These are phyloP conservation scores for Ptilodon capucinus DNA, from an alignment of 2,888 invertebrate species.

Conservation along the genomic window DNA sequence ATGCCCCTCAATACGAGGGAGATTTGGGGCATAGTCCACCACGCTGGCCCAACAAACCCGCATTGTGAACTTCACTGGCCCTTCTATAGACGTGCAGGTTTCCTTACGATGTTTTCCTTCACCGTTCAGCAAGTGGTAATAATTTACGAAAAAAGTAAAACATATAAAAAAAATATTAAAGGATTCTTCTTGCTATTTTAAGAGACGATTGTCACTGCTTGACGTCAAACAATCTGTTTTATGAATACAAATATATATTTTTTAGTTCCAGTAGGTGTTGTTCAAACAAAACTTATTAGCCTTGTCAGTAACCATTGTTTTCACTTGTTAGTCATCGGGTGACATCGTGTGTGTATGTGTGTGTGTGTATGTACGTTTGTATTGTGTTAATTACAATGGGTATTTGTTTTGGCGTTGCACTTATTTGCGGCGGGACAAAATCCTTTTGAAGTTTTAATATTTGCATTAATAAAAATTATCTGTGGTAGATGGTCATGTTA, in stretches of 20 bases:
- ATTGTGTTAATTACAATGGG: slow-evolving; percentile 6
- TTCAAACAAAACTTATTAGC: slow-evolving; percentile 4
- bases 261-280: not conserved
- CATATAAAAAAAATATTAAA: no score
- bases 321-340: slow-evolving; percentile 13
- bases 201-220: not conserved
- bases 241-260: not conserved
- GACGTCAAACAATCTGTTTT: not conserved
- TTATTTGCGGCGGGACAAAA: not conserved
- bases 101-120: no score
- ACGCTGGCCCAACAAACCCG: no score
- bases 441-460: not conserved
- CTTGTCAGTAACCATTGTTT: slow-evolving; percentile 17
- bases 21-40: no score
- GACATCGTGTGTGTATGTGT: slow-evolving; percentile 8
- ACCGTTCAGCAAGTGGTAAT: no score
- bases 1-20: no score
- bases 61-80: no score
- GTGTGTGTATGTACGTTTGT: not conserved
- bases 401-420: slow-evolving; percentile 6
- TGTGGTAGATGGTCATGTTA: no score
- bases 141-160: no score
- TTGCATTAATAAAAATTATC: no score
- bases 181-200: no score
- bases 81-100: no score